Base-by-base conservation (phyloP, 2,113 vertebrate genomes). In the Odobenus rosmarus region DNA sequence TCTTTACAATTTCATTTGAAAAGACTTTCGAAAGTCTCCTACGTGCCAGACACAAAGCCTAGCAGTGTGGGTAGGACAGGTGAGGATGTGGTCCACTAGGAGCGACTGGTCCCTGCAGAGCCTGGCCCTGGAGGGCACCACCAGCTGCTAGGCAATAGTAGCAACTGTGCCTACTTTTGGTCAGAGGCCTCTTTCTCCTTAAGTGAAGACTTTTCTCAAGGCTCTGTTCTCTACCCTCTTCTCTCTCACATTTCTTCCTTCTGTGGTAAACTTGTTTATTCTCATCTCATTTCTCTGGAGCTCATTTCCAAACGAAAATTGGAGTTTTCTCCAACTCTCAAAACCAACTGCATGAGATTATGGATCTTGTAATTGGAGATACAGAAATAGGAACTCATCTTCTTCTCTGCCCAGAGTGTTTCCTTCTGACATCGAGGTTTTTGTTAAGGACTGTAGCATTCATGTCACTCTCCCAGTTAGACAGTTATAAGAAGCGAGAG, bases 21-120 rank as follows among this genome's bases (percentile, higher is more conserved):
- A 69, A 42, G 7, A 79, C 24, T 72, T 96, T 76, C 24, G 3
- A 72, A 79, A 36, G 26, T 46, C 12, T 95, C 33, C 26, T 88
- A 4, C 3, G 1, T 28, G 33, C n/a, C 62, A 76, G 46, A 46
- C 18, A 33, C 19, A 88, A 61, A 62, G 14, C 11, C 12, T 14
- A 19, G 1, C 8, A 19, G 7, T 51, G 11, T 10, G 4, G 15
- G 42, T 42, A 74, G 21, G 15, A 64, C 1, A 3, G 26, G 33
- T 46, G 21, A 57, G 39, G 42, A 67, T 9, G 33, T 33, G 19
- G 24, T 18, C 26, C 31, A 36, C 42, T n/a, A 8, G 28, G 67
- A 64, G 31, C 0, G 14, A 2, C 9, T 14, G 26, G 4, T 46
- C 5, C 8, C 1, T 31, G 21, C 3, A 53, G 23, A 39, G 8